Percentiles rank a stretch among this genome's conserved stretches.
phyloP scores from a whole-genome alignment of 1,140 invertebrate genomes.

The Caenorhabditis tropicalis region DNA sequence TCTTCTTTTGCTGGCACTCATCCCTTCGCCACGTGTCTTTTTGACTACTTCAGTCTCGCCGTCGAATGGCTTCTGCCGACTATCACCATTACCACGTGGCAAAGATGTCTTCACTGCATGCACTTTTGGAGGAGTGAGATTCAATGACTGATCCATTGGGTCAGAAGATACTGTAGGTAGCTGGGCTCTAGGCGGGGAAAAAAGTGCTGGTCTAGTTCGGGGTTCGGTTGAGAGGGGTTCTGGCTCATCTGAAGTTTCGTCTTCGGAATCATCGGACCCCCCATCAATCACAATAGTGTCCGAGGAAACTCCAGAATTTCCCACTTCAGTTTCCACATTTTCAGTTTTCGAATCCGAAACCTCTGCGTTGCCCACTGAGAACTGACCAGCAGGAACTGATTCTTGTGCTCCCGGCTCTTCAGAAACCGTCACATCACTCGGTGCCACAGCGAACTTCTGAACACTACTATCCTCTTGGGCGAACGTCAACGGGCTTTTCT shows the following conservation, averaged over 20 bases:
- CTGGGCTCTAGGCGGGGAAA: neutral
- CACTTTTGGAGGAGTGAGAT: neutral
- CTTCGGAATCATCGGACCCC: neutral
- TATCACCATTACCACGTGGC: neutral
- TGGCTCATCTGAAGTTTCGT: neutral
- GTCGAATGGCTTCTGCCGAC: neutral
- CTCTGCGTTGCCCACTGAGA: neutral
- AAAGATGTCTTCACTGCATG: neutral
- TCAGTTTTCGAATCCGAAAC: neutral
- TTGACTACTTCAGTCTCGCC: neutral
- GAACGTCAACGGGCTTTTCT: neutral
- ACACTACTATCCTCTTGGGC: neutral
- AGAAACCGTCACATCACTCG: neutral
- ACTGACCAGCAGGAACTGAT: neutral
- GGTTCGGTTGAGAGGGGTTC: neutral
- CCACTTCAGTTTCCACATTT: neutral
- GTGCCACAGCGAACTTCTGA: neutral
- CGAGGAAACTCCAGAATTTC: neutral
- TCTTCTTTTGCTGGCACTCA: neutral
- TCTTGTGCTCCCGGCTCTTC: neutral
- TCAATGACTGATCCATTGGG: neutral
- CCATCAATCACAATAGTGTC: neutral
- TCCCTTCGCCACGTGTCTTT: slow-evolving; percentile 8
- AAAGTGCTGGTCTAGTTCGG: neutral
- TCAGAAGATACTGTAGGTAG: neutral